Evolutionary conservation across 2,888 invertebrate genomes (phyloP).

Genomic region (Orthonevra nobilis): DNA sequence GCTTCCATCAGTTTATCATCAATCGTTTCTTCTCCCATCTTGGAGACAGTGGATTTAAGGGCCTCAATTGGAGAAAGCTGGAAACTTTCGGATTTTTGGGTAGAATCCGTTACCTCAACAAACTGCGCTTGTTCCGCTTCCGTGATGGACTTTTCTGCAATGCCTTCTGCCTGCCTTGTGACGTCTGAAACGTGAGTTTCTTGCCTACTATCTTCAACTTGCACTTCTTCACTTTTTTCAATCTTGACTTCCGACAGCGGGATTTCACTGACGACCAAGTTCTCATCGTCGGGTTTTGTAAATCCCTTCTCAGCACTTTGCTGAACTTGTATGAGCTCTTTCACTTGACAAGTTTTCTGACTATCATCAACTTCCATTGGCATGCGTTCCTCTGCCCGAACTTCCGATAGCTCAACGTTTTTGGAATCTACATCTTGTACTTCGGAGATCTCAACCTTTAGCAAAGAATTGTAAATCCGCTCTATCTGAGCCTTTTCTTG

Average conservation of each 20-base stretch:
- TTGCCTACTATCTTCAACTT: neutral
- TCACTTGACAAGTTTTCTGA: neutral
- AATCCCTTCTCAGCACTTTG: neutral
- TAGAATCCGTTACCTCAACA: neutral
- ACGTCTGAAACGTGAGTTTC: neutral
- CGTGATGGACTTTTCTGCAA: neutral
- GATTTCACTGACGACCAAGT: neutral
- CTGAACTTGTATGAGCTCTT: too few species aligned
- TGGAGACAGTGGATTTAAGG: too few species aligned
- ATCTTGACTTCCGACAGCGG: conserved; percentile 38
- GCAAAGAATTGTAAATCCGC: too few species aligned
- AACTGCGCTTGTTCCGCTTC: neutral
- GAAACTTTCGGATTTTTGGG: too few species aligned
- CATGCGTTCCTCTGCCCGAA: neutral
- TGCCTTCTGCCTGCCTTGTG: too few species aligned
- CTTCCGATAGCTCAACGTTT: too few species aligned
- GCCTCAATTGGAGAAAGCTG: too few species aligned
- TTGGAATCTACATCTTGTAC: too few species aligned
- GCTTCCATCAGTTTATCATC: too few species aligned
- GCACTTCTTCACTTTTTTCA: conserved; percentile 26
- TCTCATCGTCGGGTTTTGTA: neutral
- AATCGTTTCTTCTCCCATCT: too few species aligned
- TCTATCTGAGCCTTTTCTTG: too few species aligned
- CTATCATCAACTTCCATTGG: neutral
- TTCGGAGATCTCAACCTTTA: too few species aligned